A percentile compares a stretch with the other conserved stretches of the same genome.
Evolutionary conservation across 2,888 invertebrate species (phyloP).

Genomic region (Idaea biselata): DNA sequence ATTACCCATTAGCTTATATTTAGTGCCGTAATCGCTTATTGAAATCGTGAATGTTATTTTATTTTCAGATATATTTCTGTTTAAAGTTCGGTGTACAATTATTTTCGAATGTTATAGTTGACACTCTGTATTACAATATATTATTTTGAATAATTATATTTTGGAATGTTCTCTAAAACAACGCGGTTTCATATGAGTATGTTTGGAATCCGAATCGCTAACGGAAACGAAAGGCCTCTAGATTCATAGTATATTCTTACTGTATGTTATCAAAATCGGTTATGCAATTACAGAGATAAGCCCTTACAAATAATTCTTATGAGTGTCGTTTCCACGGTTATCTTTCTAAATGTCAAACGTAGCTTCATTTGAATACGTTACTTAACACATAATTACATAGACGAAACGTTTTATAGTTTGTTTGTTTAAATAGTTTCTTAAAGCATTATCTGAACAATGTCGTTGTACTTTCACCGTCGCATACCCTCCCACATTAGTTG

Average conservation of each 20-base stretch:
- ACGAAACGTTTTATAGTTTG: constrained; percentile 13
- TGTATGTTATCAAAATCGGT: background rate
- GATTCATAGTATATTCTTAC: too few relatives aligned
- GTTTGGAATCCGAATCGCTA: too few relatives aligned
- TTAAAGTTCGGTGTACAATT: background rate
- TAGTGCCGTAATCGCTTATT: background rate
- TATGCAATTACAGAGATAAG: background rate
- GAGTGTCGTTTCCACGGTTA: background rate
- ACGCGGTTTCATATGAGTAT: too few relatives aligned
- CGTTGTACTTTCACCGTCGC: constrained; percentile 48
- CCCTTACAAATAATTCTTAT: background rate
- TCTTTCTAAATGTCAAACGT: background rate
- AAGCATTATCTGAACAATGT: constrained; percentile 39
- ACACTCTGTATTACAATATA: background rate
- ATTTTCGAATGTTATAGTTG: background rate
- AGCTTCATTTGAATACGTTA: background rate
- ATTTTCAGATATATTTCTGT: background rate
- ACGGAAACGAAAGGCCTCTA: too few relatives aligned
- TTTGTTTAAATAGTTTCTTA: constrained; percentile 5
- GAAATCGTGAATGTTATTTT: background rate
- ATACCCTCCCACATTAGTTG: constrained; percentile 48
- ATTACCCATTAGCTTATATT: background rate
- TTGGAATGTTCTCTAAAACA: too few relatives aligned
- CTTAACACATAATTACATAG: background rate
- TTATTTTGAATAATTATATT: background rate